A percentile compares a stretch with the other conserved stretches of the same genome.
Evolutionary conservation across 2,113 vertebrate genomes (phyloP).

Genomic region (Phrynosoma platyrhinos): DNA sequence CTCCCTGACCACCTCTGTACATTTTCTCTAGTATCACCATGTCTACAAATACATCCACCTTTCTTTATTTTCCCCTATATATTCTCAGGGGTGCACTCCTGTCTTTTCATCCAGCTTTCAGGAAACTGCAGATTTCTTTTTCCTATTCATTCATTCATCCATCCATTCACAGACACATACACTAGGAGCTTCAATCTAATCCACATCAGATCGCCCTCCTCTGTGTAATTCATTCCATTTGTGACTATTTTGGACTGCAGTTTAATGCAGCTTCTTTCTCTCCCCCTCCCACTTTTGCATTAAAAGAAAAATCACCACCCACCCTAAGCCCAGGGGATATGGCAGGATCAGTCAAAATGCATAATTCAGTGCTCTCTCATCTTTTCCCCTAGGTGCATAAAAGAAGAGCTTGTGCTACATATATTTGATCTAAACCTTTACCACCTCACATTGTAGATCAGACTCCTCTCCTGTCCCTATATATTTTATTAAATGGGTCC

Average conservation of each 20-base stretch:
- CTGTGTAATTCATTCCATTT: neutral
- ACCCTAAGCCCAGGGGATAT: neutral
- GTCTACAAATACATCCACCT: neutral
- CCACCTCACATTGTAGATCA: neutral
- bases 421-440: neutral
- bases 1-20: neutral
- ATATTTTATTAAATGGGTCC: neutral
- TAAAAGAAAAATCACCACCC: neutral
- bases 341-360: neutral
- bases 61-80: neutral
- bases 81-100: neutral
- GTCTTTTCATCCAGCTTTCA: neutral
- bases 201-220: neutral
- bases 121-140: too few species aligned
- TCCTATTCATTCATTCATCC: neutral
- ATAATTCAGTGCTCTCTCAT: neutral
- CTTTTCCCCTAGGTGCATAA: neutral
- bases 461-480: neutral
- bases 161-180: neutral
- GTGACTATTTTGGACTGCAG: neutral
- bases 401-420: neutral
- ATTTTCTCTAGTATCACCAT: neutral
- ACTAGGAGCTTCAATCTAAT: neutral
- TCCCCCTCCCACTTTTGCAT: neutral
- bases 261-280: too few species aligned